Conservation (phyloP, 2,797 vertebrate species). For the Danio kyathit region DNA sequence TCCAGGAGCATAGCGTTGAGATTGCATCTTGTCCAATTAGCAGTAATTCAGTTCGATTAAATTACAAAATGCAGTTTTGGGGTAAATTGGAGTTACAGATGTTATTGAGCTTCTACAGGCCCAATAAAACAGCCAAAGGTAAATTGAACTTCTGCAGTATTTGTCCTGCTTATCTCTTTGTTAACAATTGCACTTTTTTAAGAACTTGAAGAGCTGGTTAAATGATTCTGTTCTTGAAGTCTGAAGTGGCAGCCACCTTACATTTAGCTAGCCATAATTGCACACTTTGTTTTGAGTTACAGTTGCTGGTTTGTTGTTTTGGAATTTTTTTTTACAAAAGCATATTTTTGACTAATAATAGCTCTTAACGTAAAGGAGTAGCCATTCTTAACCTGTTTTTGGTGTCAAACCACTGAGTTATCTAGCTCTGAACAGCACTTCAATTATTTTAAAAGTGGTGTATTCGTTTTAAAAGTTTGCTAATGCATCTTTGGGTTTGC, state of each 20-base stretch:
- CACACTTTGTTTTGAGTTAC: slow-evolving; percentile 11
- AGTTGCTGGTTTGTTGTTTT: slow-evolving; percentile 14
- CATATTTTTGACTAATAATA: slow-evolving; percentile 28
- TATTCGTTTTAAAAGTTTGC: not conserved
- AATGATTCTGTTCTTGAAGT: slow-evolving; percentile 10
- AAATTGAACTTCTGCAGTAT: not conserved
- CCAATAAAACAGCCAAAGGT: not conserved
- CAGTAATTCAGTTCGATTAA: not conserved
- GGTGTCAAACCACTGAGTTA: not conserved
- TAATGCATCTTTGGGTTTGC: not conserved
- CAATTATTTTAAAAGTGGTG: not conserved
- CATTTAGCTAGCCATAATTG: not conserved
- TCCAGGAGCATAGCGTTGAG: not conserved
- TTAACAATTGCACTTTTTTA: not conserved
- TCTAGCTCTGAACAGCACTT: not conserved
- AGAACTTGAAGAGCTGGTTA: slow-evolving; percentile 14
- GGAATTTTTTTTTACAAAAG: not conserved
- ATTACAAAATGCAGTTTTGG: too few species aligned
- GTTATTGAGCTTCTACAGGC: not conserved
- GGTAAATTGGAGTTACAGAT: too few species aligned
- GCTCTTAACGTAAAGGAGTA: not conserved
- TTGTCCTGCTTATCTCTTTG: not conserved
- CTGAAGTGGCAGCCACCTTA: not conserved
- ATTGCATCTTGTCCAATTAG: not conserved
- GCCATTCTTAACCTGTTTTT: not conserved